Conservation (phyloP, 2,888 invertebrate species). For the Sialis fuliginosa region DNA sequence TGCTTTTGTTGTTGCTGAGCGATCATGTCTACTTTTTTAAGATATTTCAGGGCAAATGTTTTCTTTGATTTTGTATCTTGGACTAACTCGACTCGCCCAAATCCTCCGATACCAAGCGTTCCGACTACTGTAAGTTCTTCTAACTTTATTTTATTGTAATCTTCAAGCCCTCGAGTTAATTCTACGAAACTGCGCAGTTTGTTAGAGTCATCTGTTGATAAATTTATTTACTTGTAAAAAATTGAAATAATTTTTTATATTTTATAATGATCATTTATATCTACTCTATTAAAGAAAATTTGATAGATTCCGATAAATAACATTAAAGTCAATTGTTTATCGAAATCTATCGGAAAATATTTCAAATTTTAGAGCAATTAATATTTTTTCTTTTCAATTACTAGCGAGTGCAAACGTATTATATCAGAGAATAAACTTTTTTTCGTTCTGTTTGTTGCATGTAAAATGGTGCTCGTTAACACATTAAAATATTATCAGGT, state of each 20-base stretch:
- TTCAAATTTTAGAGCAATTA: neutral
- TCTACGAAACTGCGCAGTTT: neutral
- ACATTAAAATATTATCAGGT: too few relatives aligned
- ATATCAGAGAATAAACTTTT: too few relatives aligned
- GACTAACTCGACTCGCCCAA: slow-evolving; percentile 69
- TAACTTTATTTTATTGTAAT: slow-evolving; percentile 50
- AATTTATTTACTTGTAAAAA: neutral
- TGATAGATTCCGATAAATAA: too few relatives aligned
- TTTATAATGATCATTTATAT: too few relatives aligned
- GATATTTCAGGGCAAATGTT: slow-evolving; percentile 70
- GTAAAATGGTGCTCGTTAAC: too few relatives aligned
- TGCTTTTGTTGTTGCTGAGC: slow-evolving; percentile 80
- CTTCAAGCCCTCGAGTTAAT: slow-evolving; percentile 17
- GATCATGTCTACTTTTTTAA: slow-evolving; percentile 78
- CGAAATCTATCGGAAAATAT: too few relatives aligned
- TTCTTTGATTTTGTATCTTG: slow-evolving; percentile 33
- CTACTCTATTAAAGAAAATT: neutral
- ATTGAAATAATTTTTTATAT: neutral
- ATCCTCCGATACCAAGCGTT: slow-evolving; percentile 84
- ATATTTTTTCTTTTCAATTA: too few relatives aligned
- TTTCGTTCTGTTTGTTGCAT: too few relatives aligned
- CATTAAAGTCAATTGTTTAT: too few relatives aligned
- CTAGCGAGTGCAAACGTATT: too few relatives aligned
- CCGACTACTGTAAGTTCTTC: slow-evolving; percentile 64
- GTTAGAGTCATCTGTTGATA: neutral